phyloP scores from a whole-genome alignment of 92 coral and sea anemone species.

The Epizoanthus ramosus region DNA sequence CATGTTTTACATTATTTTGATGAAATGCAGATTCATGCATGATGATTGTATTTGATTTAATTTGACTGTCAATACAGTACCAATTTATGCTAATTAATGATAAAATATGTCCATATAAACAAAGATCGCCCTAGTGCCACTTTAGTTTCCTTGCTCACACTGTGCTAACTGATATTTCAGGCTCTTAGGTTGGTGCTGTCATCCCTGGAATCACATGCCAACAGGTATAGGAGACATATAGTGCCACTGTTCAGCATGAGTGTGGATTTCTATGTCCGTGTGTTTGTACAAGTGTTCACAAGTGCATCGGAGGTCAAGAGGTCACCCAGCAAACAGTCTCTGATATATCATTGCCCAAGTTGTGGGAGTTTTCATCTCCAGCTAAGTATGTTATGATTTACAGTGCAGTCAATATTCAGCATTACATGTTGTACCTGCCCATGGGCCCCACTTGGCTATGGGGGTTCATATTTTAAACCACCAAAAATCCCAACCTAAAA shows the following conservation, averaged over 20 bases:
- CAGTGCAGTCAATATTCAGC: too few species aligned
- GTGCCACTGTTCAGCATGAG: constrained; percentile 88
- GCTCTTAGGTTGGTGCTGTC: constrained; percentile 89
- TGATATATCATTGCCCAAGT: constrained; percentile 84
- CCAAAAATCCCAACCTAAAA: too few species aligned
- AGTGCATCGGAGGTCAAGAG: constrained; percentile 94
- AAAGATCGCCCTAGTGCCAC: not conserved
- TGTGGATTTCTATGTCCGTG: constrained; percentile 93
- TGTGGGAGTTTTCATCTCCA: constrained; percentile 96
- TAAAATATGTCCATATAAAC: not conserved
- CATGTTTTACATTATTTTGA: not conserved
- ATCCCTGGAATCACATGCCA: constrained; percentile 92
- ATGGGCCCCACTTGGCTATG: too few species aligned
- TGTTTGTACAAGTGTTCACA: constrained; percentile 95
- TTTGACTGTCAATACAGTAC: too few species aligned
- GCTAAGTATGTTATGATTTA: constrained; percentile 64
- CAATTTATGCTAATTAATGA: too few species aligned
- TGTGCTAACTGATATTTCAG: constrained; percentile 43
- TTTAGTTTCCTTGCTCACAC: not conserved
- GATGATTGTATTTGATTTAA: too few species aligned
- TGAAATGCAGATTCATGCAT: not conserved
- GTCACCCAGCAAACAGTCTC: constrained; percentile 89
- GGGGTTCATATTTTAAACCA: too few species aligned
- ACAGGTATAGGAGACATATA: constrained; percentile 91
- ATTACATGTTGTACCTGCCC: too few species aligned